Conservation (phyloP, 2,888 invertebrate species). For the Ichneumoninae sp. region DNA sequence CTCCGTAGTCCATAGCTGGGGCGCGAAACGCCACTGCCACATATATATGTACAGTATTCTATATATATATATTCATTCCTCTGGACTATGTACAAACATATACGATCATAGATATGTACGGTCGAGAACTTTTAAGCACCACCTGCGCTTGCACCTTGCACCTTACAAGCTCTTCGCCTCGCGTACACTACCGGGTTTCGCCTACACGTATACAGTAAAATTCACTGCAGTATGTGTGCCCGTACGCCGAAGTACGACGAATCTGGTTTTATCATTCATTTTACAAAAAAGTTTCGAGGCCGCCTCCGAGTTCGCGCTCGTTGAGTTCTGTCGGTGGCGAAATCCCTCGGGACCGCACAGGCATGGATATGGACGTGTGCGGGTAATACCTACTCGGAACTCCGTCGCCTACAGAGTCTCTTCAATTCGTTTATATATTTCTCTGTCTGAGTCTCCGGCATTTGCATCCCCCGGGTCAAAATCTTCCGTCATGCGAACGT, state of each 20-base stretch:
- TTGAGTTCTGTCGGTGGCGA: constrained; percentile 32
- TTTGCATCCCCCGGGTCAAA: not conserved
- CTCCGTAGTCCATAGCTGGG: no score
- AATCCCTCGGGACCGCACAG: constrained; percentile 45
- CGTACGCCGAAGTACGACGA: not conserved
- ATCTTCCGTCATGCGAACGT: constrained; percentile 5
- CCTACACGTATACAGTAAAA: constrained; percentile 14
- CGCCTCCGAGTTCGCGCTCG: constrained; percentile 44
- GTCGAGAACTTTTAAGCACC: constrained; percentile 48
- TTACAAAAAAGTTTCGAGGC: constrained; percentile 55
- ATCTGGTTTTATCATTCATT: constrained; percentile 58
- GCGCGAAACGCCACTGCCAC: not conserved
- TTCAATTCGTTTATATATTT: constrained; percentile 7
- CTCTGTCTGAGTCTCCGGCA: constrained; percentile 7
- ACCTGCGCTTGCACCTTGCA: constrained; percentile 52
- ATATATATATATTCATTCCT: constrained; percentile 2
- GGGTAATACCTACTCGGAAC: constrained; percentile 35
- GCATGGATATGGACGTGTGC: constrained; percentile 24
- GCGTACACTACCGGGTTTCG: not conserved
- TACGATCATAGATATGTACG: constrained; percentile 38
- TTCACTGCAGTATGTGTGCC: not conserved
- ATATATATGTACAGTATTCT: not conserved
- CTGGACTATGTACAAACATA: constrained; percentile 37
- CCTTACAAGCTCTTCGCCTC: constrained; percentile 34
- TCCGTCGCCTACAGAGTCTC: constrained; percentile 22